These are phyloP conservation scores for Cephus pygmeus DNA, from an alignment of 2,888 invertebrate species.

Conservation along the genomic window DNA sequence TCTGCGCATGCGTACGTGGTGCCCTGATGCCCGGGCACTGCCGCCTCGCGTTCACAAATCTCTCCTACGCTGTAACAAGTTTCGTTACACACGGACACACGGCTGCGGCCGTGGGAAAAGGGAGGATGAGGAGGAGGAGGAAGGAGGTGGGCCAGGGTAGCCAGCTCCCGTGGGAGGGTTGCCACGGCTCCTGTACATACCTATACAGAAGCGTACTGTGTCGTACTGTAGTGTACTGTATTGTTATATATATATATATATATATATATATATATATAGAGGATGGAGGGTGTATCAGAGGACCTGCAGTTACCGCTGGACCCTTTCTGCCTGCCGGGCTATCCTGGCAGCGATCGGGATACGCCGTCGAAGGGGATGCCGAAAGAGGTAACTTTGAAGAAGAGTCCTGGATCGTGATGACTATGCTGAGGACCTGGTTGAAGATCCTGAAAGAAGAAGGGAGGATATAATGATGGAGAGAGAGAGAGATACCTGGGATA, in stretches of 20 bases:
- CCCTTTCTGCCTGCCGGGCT: background rate
- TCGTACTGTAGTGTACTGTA: background rate
- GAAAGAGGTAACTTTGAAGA: background rate
- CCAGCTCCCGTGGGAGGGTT: background rate
- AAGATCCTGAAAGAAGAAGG: background rate
- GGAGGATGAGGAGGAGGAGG: background rate
- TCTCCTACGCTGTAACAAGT: conserved; percentile 23
- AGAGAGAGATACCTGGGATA: background rate
- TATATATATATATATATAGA: background rate
- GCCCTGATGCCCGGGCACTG: conserved; percentile 23
- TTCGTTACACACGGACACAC: conserved; percentile 17
- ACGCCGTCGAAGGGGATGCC: background rate
- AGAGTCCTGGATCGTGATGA: background rate
- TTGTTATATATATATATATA: background rate
- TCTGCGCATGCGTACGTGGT: conserved; percentile 18
- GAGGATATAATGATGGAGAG: background rate
- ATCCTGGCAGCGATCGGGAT: background rate
- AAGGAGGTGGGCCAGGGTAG: background rate
- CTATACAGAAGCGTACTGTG: background rate
- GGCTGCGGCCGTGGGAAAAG: conserved; percentile 1
- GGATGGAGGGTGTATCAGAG: background rate
- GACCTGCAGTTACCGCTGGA: background rate
- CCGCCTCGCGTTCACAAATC: conserved; percentile 22
- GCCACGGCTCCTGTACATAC: background rate
- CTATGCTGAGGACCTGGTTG: background rate